A percentile compares a stretch with the other conserved stretches of the same genome.
Evolutionary conservation across 2,113 vertebrate genomes (phyloP).

Genomic region (Neotoma lepida): DNA sequence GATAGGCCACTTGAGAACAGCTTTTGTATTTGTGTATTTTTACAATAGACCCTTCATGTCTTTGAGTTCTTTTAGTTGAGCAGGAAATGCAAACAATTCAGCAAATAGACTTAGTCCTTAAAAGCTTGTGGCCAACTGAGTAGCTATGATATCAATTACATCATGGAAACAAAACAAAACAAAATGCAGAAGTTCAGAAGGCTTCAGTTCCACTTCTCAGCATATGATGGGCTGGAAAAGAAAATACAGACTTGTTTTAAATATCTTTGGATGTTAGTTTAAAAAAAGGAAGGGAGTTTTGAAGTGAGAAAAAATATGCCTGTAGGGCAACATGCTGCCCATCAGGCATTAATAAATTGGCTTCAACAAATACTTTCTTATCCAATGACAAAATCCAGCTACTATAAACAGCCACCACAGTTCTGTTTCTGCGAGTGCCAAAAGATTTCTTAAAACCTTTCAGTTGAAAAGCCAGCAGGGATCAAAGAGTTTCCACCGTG

Average conservation of each 20-base stretch:
- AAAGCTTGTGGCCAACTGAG: constrained; percentile 49
- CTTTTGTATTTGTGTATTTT: constrained; percentile 31
- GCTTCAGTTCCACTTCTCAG: neutral
- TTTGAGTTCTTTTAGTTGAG: constrained; percentile 50
- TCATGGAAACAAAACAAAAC: neutral
- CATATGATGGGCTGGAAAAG: neutral
- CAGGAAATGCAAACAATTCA: constrained; percentile 53
- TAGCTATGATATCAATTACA: constrained; percentile 53
- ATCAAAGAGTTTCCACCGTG: constrained; percentile 64
- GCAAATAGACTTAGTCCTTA: constrained; percentile 31
- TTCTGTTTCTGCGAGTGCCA: constrained; percentile 48
- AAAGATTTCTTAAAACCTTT: constrained; percentile 61
- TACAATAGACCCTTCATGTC: constrained; percentile 45
- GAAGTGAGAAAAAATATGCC: constrained; percentile 46
- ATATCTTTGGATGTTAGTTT: neutral
- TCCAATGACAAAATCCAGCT: constrained; percentile 13
- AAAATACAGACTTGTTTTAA: neutral
- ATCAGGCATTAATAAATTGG: constrained; percentile 24
- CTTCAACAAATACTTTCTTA: constrained; percentile 66
- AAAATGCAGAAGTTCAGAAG: constrained; percentile 26
- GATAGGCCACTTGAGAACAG: neutral
- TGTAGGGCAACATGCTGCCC: constrained; percentile 24
- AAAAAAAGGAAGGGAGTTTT: neutral
- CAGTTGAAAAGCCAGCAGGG: constrained; percentile 59
- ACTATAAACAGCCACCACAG: constrained; percentile 48